A percentile compares a stretch with the other conserved stretches of the same genome.
These are phyloP conservation scores for Ceryle rudis DNA, from an alignment of 2,797 vertebrate genomes.

Conservation along the genomic window DNA sequence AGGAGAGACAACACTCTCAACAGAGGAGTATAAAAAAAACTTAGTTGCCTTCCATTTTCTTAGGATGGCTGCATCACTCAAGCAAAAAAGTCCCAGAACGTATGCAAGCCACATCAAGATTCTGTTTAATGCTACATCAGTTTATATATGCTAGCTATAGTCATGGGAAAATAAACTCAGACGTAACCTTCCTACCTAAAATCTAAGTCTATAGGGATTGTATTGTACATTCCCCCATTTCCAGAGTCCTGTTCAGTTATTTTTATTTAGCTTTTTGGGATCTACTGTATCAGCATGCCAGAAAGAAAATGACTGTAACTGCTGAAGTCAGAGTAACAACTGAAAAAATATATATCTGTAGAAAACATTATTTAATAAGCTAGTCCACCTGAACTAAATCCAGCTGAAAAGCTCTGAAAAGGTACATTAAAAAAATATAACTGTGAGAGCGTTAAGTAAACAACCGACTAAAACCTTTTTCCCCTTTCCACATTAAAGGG, in stretches of 20 bases:
- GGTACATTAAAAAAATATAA: conserved; percentile 29
- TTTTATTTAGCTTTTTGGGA: not conserved
- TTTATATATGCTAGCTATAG: not conserved
- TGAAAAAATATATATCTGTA: not conserved
- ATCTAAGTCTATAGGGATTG: not conserved
- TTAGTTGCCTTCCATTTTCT: not conserved
- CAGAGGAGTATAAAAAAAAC: not conserved
- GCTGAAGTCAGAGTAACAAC: not conserved
- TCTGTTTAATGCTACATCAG: not conserved
- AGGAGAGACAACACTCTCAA: not conserved
- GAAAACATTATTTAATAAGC: not conserved
- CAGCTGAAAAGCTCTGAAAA: conserved; percentile 28
- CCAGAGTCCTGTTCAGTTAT: not conserved
- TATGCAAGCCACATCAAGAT: not conserved
- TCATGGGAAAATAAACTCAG: not conserved
- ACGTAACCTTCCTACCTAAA: not conserved
- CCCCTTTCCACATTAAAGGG: conserved; percentile 61
- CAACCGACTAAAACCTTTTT: conserved; percentile 44
- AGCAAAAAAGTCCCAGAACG: not conserved
- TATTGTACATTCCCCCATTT: not conserved
- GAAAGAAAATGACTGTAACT: not conserved
- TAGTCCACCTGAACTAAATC: not conserved
- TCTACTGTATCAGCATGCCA: not conserved
- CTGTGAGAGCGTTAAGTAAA: conserved; percentile 22
- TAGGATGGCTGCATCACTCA: not conserved